phyloP scores from a whole-genome alignment of 2,797 vertebrate genomes.

The Aphelocoma californica region DNA sequence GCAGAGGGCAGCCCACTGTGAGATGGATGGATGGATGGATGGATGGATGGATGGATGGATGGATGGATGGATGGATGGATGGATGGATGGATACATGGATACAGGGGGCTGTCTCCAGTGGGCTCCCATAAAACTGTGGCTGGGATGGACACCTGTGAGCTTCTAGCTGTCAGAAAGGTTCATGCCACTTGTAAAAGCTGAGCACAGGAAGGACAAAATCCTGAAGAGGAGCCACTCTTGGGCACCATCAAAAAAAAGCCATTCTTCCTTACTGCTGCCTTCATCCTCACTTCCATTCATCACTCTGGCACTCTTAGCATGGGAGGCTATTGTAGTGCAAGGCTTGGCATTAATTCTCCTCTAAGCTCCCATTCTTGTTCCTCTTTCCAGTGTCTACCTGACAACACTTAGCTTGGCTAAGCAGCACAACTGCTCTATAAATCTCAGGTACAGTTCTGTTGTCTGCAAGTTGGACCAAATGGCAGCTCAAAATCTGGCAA shows the following conservation, averaged over 20 bases:
- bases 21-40: neutral
- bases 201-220: neutral
- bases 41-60: neutral
- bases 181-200: neutral
- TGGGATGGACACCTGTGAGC: neutral
- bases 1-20: neutral
- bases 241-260: neutral
- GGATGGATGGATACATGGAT: no score
- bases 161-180: neutral
- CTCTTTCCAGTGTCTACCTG: neutral
- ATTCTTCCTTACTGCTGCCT: neutral
- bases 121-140: neutral
- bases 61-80: neutral
- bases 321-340: neutral
- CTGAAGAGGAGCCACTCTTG: neutral
- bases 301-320: neutral
- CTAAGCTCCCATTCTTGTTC: neutral
- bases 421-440: neutral
- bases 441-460: neutral
- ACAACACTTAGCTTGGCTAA: neutral
- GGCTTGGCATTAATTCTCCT: neutral
- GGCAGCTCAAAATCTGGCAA: neutral
- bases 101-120: fast-evolving
- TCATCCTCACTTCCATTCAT: neutral
- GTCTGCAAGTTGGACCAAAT: neutral